Evolutionary conservation across 2,113 vertebrate genomes (phyloP), one percentile per base, ranked within the genome.

Genomic region (Lophura nycthemera): DNA sequence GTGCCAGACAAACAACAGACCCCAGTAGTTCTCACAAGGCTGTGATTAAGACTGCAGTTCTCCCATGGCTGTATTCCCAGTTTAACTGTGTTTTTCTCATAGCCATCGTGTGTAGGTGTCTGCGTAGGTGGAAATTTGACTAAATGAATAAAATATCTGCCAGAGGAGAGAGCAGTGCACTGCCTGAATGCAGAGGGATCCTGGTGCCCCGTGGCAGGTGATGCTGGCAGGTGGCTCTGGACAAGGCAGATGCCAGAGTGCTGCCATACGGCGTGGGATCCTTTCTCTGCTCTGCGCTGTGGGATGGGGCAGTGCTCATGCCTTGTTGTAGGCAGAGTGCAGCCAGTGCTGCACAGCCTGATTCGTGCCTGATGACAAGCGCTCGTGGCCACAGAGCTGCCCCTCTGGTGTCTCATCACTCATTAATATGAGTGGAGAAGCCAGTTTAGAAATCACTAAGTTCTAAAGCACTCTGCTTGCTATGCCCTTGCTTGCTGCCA

Each of bases 51-150:
- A 22, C 64, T 78, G 36, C 63, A 70, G 54, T 38, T 91, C 87
- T 88, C 40, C 71, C 52, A 24, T 30, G 64, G 50, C 59, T 56
- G 19, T 9, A 56, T 71, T 95, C 88, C 61, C 72, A 75, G 67
- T 43, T 81, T 60, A 57, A 85, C 75, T 88, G 67, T 90, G 91
- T 80, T 96, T 92, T 91, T 80, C 79, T 61, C 84, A n/a, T 25
- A 76, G 75, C 91, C 52, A 30, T 5, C 22, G 24, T 30, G 56
- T 83, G 91, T 85, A 89, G 89, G 92, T 88, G 89, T 91, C 71
- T 86, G 82, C n/a, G 95, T 67, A 52, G 96, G 94, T 83, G 89
- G 91, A 57, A 95, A 81, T 83, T 67, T 91, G 87, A 83, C 72
- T 92, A 87, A 47, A 42, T 32, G 89, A 77, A 40, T 56, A 77